phyloP scores from a whole-genome alignment of 2,797 vertebrate genomes.

The Agapornis canus region DNA sequence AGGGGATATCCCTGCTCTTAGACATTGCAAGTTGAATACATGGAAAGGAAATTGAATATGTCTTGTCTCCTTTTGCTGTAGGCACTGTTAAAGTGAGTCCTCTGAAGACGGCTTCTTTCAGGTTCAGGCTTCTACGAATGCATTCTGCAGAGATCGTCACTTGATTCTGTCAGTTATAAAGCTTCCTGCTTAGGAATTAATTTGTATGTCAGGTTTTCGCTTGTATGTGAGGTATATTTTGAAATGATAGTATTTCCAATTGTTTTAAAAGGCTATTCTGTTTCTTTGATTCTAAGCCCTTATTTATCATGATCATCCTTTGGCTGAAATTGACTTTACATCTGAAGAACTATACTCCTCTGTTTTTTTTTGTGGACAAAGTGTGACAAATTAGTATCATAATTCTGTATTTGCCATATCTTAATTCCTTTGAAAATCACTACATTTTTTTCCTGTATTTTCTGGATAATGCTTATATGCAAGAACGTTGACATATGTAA shows the following conservation, averaged over 20 bases:
- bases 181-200: not conserved
- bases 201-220: not conserved
- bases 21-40: not conserved
- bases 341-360: not conserved
- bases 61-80: not conserved
- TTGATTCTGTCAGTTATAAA: conserved; percentile 10
- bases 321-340: not conserved
- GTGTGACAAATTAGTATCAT: not conserved
- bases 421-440: not conserved
- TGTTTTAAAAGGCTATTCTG: not conserved
- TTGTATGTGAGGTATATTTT: not conserved
- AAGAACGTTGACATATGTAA: not conserved
- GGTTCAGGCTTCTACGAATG: not conserved
- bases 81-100: not conserved
- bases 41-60: not conserved
- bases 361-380: not conserved
- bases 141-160: not conserved
- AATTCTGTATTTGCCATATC: not conserved
- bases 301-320: not conserved
- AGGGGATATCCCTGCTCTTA: not conserved
- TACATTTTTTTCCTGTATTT: not conserved
- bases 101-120: not conserved
- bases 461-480: not conserved
- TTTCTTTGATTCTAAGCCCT: not conserved
- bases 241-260: not conserved